phyloP scores from a whole-genome alignment of 2,113 vertebrate species.

The Pionites leucogaster region DNA sequence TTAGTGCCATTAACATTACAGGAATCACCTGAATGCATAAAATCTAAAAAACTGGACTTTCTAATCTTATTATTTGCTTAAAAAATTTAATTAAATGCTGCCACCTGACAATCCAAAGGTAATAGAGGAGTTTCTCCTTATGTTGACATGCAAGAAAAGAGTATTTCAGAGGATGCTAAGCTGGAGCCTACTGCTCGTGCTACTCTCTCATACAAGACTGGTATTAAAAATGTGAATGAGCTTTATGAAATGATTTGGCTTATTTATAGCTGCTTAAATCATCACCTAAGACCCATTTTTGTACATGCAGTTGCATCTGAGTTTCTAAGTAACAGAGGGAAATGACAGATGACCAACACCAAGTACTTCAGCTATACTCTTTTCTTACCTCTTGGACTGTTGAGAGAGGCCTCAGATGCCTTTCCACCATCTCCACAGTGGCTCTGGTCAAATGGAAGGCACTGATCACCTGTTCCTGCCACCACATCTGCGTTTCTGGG shows the following conservation, averaged over 20 bases:
- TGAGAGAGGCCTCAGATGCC: constrained; percentile 91
- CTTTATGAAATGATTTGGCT: not conserved
- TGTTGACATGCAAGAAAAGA: not conserved
- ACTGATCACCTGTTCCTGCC: constrained; percentile 95
- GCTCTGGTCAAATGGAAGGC: constrained; percentile 95
- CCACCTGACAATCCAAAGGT: not conserved
- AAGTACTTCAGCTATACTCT: not conserved
- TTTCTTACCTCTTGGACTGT: constrained; percentile 92
- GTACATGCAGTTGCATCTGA: not conserved
- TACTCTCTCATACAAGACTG: not conserved
- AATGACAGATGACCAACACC: not conserved
- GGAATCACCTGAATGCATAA: not conserved
- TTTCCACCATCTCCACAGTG: constrained; percentile 95
- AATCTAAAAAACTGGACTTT: not conserved
- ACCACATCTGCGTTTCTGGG: constrained; percentile 93
- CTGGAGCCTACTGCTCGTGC: not conserved
- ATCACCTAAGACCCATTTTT: not conserved
- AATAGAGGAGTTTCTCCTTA: not conserved
- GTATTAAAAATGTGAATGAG: not conserved
- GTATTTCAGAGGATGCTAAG: not conserved
- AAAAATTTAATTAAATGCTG: constrained; percentile 45
- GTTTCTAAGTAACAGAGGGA: not conserved
- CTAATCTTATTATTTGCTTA: not conserved
- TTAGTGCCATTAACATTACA: not conserved
- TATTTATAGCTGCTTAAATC: not conserved